phyloP scores from a whole-genome alignment of 2,888 invertebrate genomes.

The Thymelicus sylvestris region DNA sequence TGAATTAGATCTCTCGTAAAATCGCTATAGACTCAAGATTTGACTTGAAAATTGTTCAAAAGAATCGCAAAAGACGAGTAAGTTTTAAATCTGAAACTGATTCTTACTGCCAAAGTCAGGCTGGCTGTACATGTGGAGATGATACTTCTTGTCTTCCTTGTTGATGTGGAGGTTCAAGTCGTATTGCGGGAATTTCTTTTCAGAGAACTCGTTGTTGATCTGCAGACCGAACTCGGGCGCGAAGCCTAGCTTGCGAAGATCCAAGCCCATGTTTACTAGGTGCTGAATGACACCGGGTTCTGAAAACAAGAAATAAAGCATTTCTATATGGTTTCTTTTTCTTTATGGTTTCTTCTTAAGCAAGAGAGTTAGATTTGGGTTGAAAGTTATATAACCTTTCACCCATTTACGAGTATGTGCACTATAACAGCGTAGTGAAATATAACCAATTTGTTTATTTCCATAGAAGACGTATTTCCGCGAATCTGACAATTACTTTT shows the following conservation, averaged over 20 bases:
- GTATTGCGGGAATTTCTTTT: slow-evolving; percentile 86
- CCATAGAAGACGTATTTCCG: no score
- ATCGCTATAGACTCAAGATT: no score
- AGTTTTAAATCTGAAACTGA: not conserved
- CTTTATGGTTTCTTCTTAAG: not conserved
- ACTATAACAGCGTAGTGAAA: no score
- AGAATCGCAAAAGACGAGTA: not conserved
- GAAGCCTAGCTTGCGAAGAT: slow-evolving; percentile 90
- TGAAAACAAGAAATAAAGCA: slow-evolving; percentile 47
- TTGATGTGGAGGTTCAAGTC: slow-evolving; percentile 89
- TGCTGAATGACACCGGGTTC: slow-evolving; percentile 84
- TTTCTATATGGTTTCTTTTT: not conserved
- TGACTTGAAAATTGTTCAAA: no score
- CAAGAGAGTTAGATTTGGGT: no score
- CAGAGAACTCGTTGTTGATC: slow-evolving; percentile 86
- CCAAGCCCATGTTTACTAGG: slow-evolving; percentile 86
- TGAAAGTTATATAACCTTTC: no score
- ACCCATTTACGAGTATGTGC: no score
- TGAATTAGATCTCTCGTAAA: no score
- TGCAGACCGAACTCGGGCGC: slow-evolving; percentile 90
- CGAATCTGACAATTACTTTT: no score
- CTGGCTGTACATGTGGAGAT: slow-evolving; percentile 87
- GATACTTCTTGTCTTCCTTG: slow-evolving; percentile 89
- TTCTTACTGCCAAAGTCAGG: slow-evolving; percentile 85
- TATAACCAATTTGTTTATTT: no score